Base-by-base conservation (phyloP, 35 echinoderm and acorn worm genomes). In the Eucidaris tribuloides region DNA sequence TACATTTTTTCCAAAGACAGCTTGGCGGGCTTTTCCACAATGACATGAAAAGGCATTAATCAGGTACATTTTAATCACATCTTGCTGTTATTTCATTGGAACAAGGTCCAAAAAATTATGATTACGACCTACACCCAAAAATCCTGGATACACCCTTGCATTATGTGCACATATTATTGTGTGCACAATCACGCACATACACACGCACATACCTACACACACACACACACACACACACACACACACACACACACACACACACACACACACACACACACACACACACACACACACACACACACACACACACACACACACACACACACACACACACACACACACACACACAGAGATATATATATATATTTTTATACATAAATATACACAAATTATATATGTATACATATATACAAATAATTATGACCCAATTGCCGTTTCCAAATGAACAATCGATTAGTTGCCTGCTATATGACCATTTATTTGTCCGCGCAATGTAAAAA, bases 391-490 rank as follows among this genome's bases (percentile, higher is more conserved):
- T 17, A 35, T 35, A 74, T 3, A 14, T 27, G 23, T 35, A 74
- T 1, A 74, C 37, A 32, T 36, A 35, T 38, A 23, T 24, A 43
- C 68, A 25, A 35, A n/a, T 37, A 0, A 37, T 15, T 20, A 7
- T 43, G 40, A 72, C 25, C 2, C 7, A 25, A 41, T 25, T 37
- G 43, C 38, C 11, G 19, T 32, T 17, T 27, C 61, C 30, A 64
- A 11, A 44, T 7, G 25, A 41, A 40, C 29, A 74, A 74, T 35
- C 37, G 41, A 74, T 74, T 38, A 25, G 15, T 40, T 40, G 41
- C 68, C 68, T 74, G 68, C 68, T 74, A 74, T 74, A 74, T 74
- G 68, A 74, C 37, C 68, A 74, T 74, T 74, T 74, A 74, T 74
- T 74, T 74, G 68, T 74, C 44, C 37, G 34, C 68, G 68, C 29